phyloP scores from a whole-genome alignment of 1,140 invertebrate genomes.

The Anoplolepis gracilipes region DNA sequence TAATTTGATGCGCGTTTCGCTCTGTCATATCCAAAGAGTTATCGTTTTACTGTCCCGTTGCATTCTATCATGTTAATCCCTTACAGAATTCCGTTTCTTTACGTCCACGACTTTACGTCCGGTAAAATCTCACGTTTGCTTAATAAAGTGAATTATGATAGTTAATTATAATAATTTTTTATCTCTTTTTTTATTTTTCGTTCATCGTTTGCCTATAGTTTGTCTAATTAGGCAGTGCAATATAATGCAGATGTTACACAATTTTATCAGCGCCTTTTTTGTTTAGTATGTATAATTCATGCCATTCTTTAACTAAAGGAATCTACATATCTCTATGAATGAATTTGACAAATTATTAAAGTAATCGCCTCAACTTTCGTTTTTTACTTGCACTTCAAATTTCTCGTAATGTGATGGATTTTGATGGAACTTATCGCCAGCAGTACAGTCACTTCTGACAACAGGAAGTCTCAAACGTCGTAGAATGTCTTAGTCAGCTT shows the following conservation, averaged over 20 bases:
- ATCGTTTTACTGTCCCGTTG: conserved; percentile 42
- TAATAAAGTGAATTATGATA: neutral
- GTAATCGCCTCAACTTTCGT: no score
- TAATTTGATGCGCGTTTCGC: conserved; percentile 55
- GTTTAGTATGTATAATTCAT: neutral
- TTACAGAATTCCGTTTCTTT: conserved; percentile 33
- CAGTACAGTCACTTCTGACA: neutral
- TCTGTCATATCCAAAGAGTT: conserved; percentile 43
- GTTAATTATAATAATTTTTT: neutral
- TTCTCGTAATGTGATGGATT: no score
- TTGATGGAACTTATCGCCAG: no score
- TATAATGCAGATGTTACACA: neutral
- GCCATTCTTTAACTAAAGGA: neutral
- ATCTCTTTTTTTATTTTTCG: neutral
- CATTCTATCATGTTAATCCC: conserved; percentile 25
- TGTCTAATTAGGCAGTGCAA: neutral
- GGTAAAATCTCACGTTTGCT: neutral
- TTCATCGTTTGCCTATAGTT: neutral
- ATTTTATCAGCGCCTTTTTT: neutral
- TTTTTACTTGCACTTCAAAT: neutral
- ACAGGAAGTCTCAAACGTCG: conserved; percentile 16
- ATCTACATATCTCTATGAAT: neutral
- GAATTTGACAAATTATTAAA: neutral
- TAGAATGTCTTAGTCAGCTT: conserved; percentile 27
- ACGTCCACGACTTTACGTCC: neutral